Evolutionary conservation across 2,797 vertebrate genomes (phyloP).

Genomic region (Cyclura pinguis): DNA sequence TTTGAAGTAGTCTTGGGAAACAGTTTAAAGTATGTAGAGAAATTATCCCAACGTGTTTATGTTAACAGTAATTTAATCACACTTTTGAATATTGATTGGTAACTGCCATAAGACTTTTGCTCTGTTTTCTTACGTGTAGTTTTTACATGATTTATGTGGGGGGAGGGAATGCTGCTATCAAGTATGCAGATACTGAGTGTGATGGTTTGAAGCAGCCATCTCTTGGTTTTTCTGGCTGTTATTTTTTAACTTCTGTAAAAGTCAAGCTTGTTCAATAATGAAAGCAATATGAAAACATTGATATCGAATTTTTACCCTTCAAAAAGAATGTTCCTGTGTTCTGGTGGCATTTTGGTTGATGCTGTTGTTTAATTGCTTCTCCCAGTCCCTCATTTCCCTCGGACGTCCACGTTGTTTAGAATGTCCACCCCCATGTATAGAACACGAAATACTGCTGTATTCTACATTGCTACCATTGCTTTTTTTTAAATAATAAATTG

Average conservation of each 20-base stretch:
- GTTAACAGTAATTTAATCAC: conserved; percentile 74
- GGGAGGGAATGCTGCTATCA: conserved; percentile 80
- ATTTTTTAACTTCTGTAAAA: conserved; percentile 66
- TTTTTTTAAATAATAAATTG: conserved; percentile 88
- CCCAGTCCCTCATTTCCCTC: conserved; percentile 61
- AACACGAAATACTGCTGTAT: conserved; percentile 81
- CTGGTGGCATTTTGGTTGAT: conserved; percentile 79
- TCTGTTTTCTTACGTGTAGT: conserved; percentile 80
- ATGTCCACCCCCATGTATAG: conserved; percentile 81
- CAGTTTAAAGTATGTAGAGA: conserved; percentile 79
- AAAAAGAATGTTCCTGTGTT: conserved; percentile 74
- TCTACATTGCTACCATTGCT: conserved; percentile 83
- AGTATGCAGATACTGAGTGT: conserved; percentile 83
- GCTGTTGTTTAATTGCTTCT: conserved; percentile 76
- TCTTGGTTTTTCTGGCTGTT: conserved; percentile 59
- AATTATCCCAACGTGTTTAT: conserved; percentile 78
- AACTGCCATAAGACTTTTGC: conserved; percentile 79
- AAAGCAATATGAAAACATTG: conserved; percentile 87
- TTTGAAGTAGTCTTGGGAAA: conserved; percentile 69
- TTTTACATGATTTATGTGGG: conserved; percentile 80
- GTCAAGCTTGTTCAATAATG: conserved; percentile 80
- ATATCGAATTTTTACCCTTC: conserved; percentile 82
- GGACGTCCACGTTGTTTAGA: conserved; percentile 83
- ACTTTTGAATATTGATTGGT: conserved; percentile 73
- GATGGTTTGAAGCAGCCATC: conserved; percentile 79